Evolutionary conservation across 2,888 invertebrate genomes (phyloP), one percentile per base, ranked within the genome.

Genomic region (Drosophila fulvimacula): DNA sequence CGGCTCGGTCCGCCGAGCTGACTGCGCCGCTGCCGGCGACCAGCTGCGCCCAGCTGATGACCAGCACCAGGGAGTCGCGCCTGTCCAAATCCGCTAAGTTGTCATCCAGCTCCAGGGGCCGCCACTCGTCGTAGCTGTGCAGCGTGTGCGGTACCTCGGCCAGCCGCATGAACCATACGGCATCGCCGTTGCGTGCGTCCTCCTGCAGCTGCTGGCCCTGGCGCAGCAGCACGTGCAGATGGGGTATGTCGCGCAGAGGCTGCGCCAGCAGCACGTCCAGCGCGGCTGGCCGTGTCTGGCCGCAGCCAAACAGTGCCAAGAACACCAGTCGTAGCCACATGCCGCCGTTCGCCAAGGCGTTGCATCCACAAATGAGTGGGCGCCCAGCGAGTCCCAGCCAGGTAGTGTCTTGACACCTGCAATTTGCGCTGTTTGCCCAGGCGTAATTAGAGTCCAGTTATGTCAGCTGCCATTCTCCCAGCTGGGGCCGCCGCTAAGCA

Each of bases 381-480:
- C 27, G 30, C 53, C n/a, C 24, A 7, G 5, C 17, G 42, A n/a
- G 24, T 41, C 21, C 38, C 32, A 10, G 36, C 10, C 24, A 21
- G 19, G 2, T 21, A 19, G 24, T 73, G 59, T 72, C 83, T 67
- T 84, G 83, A 87, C 83, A 83, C 88, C 83, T 87, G 83, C 85
- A 79, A 84, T 83, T 83, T 84, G 27, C 53, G 66, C 69, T 87
- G 75, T 87, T 87, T 87, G 61, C 75, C 51, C 59, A 59, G 51
- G 44, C 66, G 69, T 87, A 83, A 83, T 83, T 87, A 87, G 77
- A 82, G 73, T 57, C 64, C 63, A 62, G 81, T 82, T 82, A 76
- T 82, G 84, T 86, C 81, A 83, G 79, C 60, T 68, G 59, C 44
- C 51, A 44, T 27, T 44, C 61, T 53, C 64, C 56, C 63, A 61